phyloP scores from a whole-genome alignment of 1,140 invertebrate genomes.

The Trissolcus basalis region DNA sequence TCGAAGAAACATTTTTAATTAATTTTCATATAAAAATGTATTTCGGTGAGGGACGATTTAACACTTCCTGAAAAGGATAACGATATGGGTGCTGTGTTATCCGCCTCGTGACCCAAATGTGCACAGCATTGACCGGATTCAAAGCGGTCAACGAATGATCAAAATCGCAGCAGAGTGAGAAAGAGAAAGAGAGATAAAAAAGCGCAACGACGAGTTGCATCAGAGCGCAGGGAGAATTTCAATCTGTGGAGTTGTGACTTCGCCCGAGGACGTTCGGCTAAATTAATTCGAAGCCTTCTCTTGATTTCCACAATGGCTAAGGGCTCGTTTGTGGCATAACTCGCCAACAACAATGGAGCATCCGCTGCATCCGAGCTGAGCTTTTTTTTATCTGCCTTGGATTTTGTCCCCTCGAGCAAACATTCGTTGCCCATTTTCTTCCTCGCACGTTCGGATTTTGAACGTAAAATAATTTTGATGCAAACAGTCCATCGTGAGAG shows the following conservation, averaged over 20 bases:
- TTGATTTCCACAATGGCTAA: conserved; percentile 34
- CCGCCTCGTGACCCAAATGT: conserved; percentile 7
- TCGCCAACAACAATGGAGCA: conserved; percentile 53
- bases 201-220: neutral
- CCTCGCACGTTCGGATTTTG: neutral
- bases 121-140: neutral
- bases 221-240: conserved; percentile 14
- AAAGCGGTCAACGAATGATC: conserved; percentile 10
- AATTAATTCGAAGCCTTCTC: conserved; percentile 30
- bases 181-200: neutral
- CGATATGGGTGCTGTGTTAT: too few species aligned
- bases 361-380: conserved; percentile 43
- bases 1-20: too few species aligned
- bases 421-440: conserved; percentile 32
- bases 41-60: neutral
- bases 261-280: conserved; percentile 17
- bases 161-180: neutral
- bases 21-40: neutral
- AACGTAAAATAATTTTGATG: too few species aligned
- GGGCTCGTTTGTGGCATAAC: conserved; percentile 49
- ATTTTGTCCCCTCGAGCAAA: conserved; percentile 54
- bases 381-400: conserved; percentile 43
- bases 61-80: neutral
- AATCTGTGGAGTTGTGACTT: conserved; percentile 22
- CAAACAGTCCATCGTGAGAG: too few species aligned